Evolutionary conservation across 2,113 vertebrate species (phyloP).

Genomic region (Limanda limanda): DNA sequence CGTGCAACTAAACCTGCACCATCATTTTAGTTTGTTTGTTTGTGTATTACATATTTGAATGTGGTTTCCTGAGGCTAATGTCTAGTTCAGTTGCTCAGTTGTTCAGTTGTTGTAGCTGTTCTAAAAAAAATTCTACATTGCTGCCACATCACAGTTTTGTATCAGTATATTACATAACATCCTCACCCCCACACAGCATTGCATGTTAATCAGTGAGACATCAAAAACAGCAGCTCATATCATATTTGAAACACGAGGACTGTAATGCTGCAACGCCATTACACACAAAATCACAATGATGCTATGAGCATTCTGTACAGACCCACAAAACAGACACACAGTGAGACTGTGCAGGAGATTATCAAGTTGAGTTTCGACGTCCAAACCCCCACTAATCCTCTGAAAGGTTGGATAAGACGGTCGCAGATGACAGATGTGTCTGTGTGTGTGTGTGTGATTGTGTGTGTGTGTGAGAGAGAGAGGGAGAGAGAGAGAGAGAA

Average conservation of each 20-base stretch:
- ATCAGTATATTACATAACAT: slow-evolving; percentile 41
- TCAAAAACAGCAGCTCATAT: slow-evolving; percentile 2
- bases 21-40: background rate
- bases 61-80: background rate
- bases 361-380: slow-evolving; percentile 22
- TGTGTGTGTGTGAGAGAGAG: slow-evolving; percentile 6
- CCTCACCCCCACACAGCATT: background rate
- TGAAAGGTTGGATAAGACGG: slow-evolving; percentile 42
- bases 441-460: slow-evolving; percentile 22
- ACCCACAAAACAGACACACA: background rate
- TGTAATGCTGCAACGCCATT: background rate
- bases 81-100: background rate
- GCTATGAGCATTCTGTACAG: background rate
- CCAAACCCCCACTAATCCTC: slow-evolving; percentile 47
- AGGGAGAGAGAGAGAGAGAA: background rate
- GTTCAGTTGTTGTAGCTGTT: background rate
- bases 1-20: background rate
- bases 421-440: slow-evolving; percentile 60
- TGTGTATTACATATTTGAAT: background rate
- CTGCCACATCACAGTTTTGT: slow-evolving; percentile 7
- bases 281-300: slow-evolving; percentile 6
- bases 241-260: background rate
- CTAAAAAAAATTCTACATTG: background rate
- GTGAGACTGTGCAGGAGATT: slow-evolving; percentile 14
- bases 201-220: slow-evolving; percentile 17